Percentiles rank a stretch among this genome's conserved stretches.
Conservation (phyloP, 1,140 invertebrate species). For the Chironomus tepperi region DNA sequence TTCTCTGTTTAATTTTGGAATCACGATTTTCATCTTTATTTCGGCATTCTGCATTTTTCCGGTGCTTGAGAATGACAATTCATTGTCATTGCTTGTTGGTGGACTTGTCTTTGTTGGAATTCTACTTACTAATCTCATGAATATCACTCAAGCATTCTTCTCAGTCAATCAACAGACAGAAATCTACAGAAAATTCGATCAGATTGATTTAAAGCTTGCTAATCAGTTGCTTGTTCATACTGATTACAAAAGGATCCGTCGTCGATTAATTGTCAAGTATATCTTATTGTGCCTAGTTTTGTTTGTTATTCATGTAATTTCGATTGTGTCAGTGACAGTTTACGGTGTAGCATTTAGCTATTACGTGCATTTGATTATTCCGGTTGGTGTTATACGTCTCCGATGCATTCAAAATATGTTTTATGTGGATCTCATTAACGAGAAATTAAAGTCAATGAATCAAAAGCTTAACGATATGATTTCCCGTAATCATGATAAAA, state of each 20-base stretch:
- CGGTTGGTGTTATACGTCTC: not conserved
- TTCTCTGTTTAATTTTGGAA: not conserved
- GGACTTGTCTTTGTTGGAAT: conserved; percentile 5
- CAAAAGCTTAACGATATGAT: not conserved
- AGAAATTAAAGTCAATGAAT: conserved; percentile 12
- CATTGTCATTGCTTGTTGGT: not conserved
- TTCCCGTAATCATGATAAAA: not conserved
- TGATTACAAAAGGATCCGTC: not conserved
- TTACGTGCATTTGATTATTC: not conserved
- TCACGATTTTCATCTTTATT: not conserved
- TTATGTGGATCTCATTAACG: conserved; percentile 11
- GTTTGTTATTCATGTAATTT: not conserved
- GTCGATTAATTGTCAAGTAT: not conserved
- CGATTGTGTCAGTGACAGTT: not conserved
- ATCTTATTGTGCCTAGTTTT: not conserved
- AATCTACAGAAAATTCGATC: conserved; percentile 3
- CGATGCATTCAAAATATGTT: conserved; percentile 20
- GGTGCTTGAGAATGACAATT: not conserved
- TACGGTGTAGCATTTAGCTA: not conserved
- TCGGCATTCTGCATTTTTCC: not conserved
- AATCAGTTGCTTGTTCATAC: not conserved
- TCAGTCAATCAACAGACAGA: not conserved
- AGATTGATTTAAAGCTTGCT: not conserved
- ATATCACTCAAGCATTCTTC: not conserved
- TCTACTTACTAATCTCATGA: not conserved